Percentiles rank a stretch among this genome's conserved stretches.
Evolutionary conservation across 1,140 invertebrate genomes (phyloP).

Genomic region (Subanguina moxae): DNA sequence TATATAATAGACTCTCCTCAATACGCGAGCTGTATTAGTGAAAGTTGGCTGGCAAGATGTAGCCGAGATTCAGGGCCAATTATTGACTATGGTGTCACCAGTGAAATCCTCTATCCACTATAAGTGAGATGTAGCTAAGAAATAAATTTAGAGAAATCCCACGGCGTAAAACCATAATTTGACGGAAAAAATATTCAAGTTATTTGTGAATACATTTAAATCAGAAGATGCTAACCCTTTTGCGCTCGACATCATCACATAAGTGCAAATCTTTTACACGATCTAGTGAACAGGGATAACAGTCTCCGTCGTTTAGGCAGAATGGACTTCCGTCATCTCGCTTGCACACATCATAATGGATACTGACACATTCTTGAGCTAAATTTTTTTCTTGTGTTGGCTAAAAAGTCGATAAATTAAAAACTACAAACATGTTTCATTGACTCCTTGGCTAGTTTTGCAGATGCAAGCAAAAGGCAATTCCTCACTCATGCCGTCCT

Average conservation of each 20-base stretch:
- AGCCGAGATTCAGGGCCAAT: too few relatives aligned
- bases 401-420: neutral
- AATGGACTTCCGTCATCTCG: neutral
- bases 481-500: neutral
- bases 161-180: too few relatives aligned
- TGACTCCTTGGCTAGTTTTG: constrained; percentile 25
- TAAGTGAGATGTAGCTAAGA: too few relatives aligned
- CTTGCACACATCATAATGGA: neutral
- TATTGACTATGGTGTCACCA: too few relatives aligned
- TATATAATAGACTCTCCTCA: too few relatives aligned
- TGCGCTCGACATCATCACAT: neutral
- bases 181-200: too few relatives aligned
- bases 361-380: constrained; percentile 3
- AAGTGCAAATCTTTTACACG: neutral
- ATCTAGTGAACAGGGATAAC: constrained; percentile 35
- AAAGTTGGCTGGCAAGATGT: too few relatives aligned
- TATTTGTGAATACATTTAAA: too few relatives aligned
- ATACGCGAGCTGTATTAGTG: too few relatives aligned
- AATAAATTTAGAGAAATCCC: too few relatives aligned
- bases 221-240: constrained; percentile 1
- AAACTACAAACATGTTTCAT: constrained; percentile 16
- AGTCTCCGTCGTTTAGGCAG: constrained; percentile 31
- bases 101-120: too few relatives aligned
- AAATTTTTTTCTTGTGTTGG: neutral
- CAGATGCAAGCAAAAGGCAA: constrained; percentile 28